Percentiles rank a stretch among this genome's conserved stretches.
These are phyloP conservation scores for Nycteola revayana DNA, from an alignment of 2,888 invertebrate genomes.

Conservation along the genomic window DNA sequence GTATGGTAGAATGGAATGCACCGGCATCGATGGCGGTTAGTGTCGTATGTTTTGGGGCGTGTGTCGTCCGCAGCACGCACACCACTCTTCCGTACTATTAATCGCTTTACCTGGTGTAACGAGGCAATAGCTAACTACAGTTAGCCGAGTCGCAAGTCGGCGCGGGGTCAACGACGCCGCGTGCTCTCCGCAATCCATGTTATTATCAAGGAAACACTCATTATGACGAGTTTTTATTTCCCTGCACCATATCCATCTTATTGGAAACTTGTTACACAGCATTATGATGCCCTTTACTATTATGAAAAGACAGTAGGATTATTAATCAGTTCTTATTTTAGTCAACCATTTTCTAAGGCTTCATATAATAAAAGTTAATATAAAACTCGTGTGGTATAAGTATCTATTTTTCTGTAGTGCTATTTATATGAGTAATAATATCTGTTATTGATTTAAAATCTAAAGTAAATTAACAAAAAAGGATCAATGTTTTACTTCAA, in stretches of 20 bases:
- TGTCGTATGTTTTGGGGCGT: slow-evolving; percentile 32
- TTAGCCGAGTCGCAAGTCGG: slow-evolving; percentile 26
- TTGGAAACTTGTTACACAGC: slow-evolving; percentile 1
- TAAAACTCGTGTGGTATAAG: too few relatives aligned
- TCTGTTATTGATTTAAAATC: background rate
- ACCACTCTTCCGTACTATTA: slow-evolving; percentile 16
- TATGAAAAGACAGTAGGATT: background rate
- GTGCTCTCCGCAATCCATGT: slow-evolving; percentile 8
- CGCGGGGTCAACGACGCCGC: slow-evolving; percentile 34
- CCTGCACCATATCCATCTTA: slow-evolving; percentile 2
- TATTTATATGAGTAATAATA: background rate
- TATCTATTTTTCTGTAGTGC: background rate
- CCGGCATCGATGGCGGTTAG: slow-evolving; percentile 34
- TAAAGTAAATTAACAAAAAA: background rate
- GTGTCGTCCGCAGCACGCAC: slow-evolving; percentile 14
- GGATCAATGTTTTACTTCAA: background rate
- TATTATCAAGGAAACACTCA: slow-evolving; percentile 8
- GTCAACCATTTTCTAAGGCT: background rate
- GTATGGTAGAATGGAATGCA: slow-evolving; percentile 45
- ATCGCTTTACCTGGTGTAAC: slow-evolving; percentile 20
- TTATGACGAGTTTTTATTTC: slow-evolving; percentile 4
- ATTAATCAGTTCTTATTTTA: background rate
- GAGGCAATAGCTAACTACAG: slow-evolving; percentile 30
- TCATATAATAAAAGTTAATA: background rate
- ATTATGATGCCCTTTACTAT: background rate